Percentiles rank a stretch among this genome's conserved stretches.
phyloP scores from a whole-genome alignment of 2,888 invertebrate genomes.

The Argyresthia albistria region DNA sequence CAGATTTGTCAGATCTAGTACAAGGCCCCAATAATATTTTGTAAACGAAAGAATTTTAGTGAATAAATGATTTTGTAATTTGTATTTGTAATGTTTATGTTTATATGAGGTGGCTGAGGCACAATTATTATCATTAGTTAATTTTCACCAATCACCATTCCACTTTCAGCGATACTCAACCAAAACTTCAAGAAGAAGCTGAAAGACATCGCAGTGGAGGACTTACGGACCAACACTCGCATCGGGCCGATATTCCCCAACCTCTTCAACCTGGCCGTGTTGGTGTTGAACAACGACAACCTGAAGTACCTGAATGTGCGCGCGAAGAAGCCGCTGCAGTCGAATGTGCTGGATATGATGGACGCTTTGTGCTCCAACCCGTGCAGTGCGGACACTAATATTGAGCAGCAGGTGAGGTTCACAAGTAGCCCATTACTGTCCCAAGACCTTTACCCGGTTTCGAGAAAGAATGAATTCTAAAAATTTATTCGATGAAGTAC shows the following conservation, averaged over 20 bases:
- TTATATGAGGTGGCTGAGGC: too few relatives aligned
- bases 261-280: constrained; percentile 72
- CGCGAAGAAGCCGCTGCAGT: constrained; percentile 55
- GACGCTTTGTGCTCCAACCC: constrained; percentile 73
- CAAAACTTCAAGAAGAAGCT: constrained; percentile 58
- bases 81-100: too few relatives aligned
- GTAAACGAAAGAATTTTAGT: too few relatives aligned
- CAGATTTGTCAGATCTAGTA: too few relatives aligned
- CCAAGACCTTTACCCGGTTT: too few relatives aligned
- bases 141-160: background rate
- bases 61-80: too few relatives aligned
- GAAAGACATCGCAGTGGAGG: constrained; percentile 66
- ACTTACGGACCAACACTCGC: constrained; percentile 68
- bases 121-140: too few relatives aligned
- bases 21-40: too few relatives aligned
- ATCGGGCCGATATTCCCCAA: constrained; percentile 75
- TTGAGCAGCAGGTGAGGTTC: constrained; percentile 65
- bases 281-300: constrained; percentile 72
- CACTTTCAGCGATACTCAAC: constrained; percentile 48
- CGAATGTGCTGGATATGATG: constrained; percentile 68
- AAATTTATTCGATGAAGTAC: too few relatives aligned
- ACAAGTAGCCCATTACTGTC: too few relatives aligned
- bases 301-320: constrained; percentile 60
- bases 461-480: too few relatives aligned
- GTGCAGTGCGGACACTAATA: constrained; percentile 67